Evolutionary conservation across 2,888 invertebrate species (phyloP).

Genomic region (Heliconius cydno): DNA sequence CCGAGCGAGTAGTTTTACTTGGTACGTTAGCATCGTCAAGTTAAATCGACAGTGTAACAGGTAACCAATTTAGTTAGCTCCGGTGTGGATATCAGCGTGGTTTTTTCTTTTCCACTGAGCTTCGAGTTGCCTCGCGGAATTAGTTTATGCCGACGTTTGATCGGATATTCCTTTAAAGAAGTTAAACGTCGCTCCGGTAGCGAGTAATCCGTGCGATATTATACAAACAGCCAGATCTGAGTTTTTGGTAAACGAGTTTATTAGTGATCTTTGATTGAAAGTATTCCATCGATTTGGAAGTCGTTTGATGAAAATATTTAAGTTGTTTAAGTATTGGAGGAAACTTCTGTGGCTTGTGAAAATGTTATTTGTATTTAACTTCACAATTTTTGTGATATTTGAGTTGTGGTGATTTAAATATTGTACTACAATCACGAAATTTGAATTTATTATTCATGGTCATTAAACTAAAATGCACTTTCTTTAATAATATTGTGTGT

Average conservation of each 20-base stretch:
- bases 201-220: constrained; percentile 64
- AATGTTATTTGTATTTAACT: constrained; percentile 20
- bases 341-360: constrained; percentile 35
- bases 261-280: constrained; percentile 57
- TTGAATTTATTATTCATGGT: background rate
- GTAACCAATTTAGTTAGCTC: constrained; percentile 72
- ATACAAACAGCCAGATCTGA: constrained; percentile 58
- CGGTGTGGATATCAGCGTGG: constrained; percentile 67
- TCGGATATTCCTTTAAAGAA: constrained; percentile 80
- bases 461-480: background rate
- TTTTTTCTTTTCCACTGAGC: constrained; percentile 71
- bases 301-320: constrained; percentile 42
- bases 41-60: constrained; percentile 76
- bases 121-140: constrained; percentile 79
- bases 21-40: constrained; percentile 53
- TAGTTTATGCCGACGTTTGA: constrained; percentile 81
- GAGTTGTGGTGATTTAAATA: background rate
- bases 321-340: constrained; percentile 32
- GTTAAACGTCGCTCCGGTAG: constrained; percentile 65
- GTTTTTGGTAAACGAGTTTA: constrained; percentile 61
- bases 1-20: constrained; percentile 35
- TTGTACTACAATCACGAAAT: background rate
- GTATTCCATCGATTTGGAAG: constrained; percentile 44
- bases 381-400: background rate
- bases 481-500: background rate